These are phyloP conservation scores for Pseudomugil tenellus DNA, from an alignment of 2,797 vertebrate genomes.

Conservation along the genomic window DNA sequence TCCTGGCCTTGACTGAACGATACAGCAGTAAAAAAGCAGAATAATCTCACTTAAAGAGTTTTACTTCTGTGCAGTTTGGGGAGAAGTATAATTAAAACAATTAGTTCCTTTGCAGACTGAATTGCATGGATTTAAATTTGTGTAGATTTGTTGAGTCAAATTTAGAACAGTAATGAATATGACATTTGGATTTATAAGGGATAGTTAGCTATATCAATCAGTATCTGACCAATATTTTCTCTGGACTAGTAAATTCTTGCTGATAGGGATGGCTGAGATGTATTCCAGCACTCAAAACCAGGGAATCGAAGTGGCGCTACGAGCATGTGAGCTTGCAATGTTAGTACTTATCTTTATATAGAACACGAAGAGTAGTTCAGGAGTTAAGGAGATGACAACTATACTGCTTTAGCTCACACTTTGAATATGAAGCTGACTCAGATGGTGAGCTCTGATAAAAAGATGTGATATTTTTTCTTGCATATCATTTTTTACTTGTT, in stretches of 20 bases:
- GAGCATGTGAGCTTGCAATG: background rate
- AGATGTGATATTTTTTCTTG: background rate
- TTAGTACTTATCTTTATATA: background rate
- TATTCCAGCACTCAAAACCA: background rate
- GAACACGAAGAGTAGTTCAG: background rate
- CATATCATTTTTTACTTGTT: conserved; percentile 5
- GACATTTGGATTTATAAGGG: conserved; percentile 7
- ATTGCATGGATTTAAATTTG: conserved; percentile 7
- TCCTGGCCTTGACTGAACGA: conserved; percentile 44
- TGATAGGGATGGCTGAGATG: background rate
- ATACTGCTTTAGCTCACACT: background rate
- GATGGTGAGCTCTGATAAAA: background rate
- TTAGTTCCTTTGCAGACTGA: conserved; percentile 15
- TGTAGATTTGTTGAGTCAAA: conserved; percentile 13
- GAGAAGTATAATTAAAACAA: conserved; percentile 11
- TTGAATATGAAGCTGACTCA: conserved; percentile 2
- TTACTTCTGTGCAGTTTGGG: background rate
- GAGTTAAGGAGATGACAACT: background rate
- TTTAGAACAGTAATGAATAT: conserved; percentile 14
- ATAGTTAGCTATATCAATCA: conserved; percentile 11
- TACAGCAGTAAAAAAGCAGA: conserved; percentile 16
- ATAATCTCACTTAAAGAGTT: background rate
- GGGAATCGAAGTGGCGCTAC: background rate
- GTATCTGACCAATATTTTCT: background rate
- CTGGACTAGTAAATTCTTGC: background rate